Evolutionary conservation across 2,797 vertebrate genomes (phyloP).

Genomic region (Clamator glandarius): DNA sequence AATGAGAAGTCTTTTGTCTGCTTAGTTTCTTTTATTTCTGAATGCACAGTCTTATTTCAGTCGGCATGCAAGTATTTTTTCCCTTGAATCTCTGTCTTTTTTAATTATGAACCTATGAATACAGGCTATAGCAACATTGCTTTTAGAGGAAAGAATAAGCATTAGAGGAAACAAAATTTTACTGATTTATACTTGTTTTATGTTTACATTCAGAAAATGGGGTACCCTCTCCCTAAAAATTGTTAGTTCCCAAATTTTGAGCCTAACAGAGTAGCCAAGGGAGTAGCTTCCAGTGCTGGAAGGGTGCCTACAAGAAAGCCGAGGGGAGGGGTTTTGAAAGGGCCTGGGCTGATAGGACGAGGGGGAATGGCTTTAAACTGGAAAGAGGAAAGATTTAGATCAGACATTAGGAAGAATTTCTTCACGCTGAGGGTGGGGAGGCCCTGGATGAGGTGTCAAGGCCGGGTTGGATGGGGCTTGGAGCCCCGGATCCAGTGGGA

Average conservation of each 20-base stretch:
- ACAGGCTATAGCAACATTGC: background rate
- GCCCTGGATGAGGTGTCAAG: no score
- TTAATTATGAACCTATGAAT: background rate
- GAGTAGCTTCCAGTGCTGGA: background rate
- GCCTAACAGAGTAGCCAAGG: fast-evolving
- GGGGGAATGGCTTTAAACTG: no score
- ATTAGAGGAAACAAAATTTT: no score
- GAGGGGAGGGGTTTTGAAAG: no score
- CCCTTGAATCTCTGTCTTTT: background rate
- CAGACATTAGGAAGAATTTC: no score
- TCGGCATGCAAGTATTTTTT: background rate
- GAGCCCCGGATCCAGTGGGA: no score
- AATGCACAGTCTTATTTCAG: background rate
- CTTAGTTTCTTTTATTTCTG: background rate
- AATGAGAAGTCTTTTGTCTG: background rate
- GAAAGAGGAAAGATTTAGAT: no score
- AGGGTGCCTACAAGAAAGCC: no score
- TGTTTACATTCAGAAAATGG: background rate
- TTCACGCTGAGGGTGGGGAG: no score
- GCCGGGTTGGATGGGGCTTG: no score
- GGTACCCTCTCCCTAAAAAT: background rate
- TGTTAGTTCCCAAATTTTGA: background rate
- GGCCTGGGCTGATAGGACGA: no score
- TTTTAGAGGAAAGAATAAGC: background rate
- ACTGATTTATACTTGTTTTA: background rate